Evolutionary conservation across 2,113 vertebrate genomes (phyloP).

Genomic region (Peromyscus polionotus): DNA sequence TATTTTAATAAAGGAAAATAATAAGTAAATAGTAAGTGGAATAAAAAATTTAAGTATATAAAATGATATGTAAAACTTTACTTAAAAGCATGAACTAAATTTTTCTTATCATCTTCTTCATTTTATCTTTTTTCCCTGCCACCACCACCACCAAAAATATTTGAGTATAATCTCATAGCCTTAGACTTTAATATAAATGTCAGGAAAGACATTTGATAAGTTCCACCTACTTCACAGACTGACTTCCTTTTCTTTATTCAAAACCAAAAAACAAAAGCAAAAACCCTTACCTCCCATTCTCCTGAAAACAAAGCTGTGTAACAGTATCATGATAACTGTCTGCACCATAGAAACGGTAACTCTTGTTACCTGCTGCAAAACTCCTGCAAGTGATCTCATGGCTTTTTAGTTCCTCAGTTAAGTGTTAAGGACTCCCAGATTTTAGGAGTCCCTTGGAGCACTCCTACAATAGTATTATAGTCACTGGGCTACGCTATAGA

Average conservation of each 20-base stretch:
- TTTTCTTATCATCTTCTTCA: conserved; percentile 50
- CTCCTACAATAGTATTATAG: neutral
- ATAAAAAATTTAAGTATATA: neutral
- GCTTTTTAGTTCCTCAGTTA: neutral
- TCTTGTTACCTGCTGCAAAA: conserved; percentile 11
- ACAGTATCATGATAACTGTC: neutral
- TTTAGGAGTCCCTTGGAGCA: neutral
- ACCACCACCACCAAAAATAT: neutral
- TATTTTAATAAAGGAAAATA: neutral
- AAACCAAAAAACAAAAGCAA: conserved; percentile 72
- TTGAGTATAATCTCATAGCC: conserved; percentile 73
- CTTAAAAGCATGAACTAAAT: conserved; percentile 65
- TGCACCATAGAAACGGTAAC: conserved; percentile 23
- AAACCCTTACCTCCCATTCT: conserved; percentile 58
- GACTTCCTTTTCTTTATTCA: conserved; percentile 78
- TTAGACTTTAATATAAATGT: conserved; percentile 71
- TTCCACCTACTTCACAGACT: neutral
- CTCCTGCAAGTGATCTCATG: neutral
- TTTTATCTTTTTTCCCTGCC: neutral
- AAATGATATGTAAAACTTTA: conserved; percentile 24
- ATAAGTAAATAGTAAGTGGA: neutral
- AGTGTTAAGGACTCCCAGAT: conserved; percentile 31
- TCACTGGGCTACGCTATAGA: neutral
- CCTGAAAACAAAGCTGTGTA: neutral
- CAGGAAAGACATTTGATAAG: conserved; percentile 62